phyloP scores from a whole-genome alignment of 2,888 invertebrate genomes.

The Heliconius ismenius region DNA sequence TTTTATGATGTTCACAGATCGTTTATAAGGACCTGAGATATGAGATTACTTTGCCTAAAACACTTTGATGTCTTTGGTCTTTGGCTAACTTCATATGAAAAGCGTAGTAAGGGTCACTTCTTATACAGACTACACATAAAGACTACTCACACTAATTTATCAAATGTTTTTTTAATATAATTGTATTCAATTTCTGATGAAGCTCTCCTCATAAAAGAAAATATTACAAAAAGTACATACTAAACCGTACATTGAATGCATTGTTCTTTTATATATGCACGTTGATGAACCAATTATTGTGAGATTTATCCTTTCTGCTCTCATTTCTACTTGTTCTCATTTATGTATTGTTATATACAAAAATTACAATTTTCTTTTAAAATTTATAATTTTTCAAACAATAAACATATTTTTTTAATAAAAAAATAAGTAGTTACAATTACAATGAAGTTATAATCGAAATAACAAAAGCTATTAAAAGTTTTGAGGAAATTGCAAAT shows the following conservation, averaged over 20 bases:
- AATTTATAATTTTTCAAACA: background rate
- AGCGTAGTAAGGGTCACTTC: background rate
- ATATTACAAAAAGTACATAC: background rate
- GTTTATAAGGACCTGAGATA: conserved; percentile 19
- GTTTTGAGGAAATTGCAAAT: conserved; percentile 21
- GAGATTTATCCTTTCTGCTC: background rate
- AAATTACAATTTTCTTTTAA: background rate
- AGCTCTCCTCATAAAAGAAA: background rate
- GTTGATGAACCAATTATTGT: background rate
- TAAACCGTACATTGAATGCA: background rate
- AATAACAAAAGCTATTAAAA: conserved; percentile 22
- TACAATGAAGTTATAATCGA: conserved; percentile 6
- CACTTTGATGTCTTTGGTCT: conserved; percentile 11
- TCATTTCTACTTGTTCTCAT: background rate
- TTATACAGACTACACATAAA: background rate
- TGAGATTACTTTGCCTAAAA: conserved; percentile 23
- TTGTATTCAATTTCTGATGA: background rate
- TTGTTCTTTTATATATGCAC: background rate
- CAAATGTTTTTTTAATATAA: background rate
- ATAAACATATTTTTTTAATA: background rate
- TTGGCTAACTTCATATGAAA: background rate
- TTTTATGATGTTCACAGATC: conserved; percentile 35
- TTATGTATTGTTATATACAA: too few species aligned
- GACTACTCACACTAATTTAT: background rate
- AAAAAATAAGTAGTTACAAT: background rate